phyloP scores from a whole-genome alignment of 2,888 invertebrate genomes.

The Cristatella mucedo region DNA sequence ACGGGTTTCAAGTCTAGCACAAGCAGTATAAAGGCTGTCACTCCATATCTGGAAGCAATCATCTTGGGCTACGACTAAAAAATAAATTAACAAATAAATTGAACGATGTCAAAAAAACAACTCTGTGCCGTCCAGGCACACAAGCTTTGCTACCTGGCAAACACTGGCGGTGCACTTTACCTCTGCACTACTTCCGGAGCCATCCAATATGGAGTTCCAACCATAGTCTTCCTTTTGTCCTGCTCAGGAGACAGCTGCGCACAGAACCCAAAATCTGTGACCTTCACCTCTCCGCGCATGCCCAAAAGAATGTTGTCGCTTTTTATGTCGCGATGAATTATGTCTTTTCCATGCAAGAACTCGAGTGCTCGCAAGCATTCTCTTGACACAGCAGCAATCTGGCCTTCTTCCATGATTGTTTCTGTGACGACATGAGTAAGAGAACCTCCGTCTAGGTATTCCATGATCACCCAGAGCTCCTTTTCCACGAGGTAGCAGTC shows the following conservation, averaged over 20 bases:
- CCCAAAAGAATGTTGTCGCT: slow-evolving; percentile 90
- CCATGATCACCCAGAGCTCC: slow-evolving; percentile 92
- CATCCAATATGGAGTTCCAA: slow-evolving; percentile 77
- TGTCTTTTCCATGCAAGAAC: slow-evolving; percentile 60
- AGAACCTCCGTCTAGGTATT: slow-evolving; percentile 68
- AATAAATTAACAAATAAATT: no score
- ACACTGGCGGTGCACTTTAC: slow-evolving; percentile 1
- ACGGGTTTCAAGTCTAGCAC: no score
- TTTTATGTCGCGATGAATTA: slow-evolving; percentile 48
- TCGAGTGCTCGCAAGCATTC: slow-evolving; percentile 74
- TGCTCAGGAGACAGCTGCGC: slow-evolving; percentile 77
- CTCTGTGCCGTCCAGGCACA: no score
- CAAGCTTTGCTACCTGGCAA: no score
- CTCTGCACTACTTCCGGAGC: slow-evolving; percentile 54
- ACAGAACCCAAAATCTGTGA: slow-evolving; percentile 76
- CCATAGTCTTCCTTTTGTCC: slow-evolving; percentile 30
- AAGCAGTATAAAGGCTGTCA: no score
- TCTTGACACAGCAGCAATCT: slow-evolving; percentile 73
- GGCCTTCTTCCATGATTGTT: slow-evolving; percentile 86
- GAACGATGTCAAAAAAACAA: no score
- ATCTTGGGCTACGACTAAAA: no score
- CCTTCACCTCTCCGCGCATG: slow-evolving; percentile 56
- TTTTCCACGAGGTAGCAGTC: slow-evolving; percentile 79
- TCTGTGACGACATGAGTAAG: slow-evolving; percentile 92
- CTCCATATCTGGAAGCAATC: no score